These are phyloP conservation scores for Romanogobio albipinnatus DNA, from an alignment of 2,113 vertebrate genomes.

Conservation along the genomic window DNA sequence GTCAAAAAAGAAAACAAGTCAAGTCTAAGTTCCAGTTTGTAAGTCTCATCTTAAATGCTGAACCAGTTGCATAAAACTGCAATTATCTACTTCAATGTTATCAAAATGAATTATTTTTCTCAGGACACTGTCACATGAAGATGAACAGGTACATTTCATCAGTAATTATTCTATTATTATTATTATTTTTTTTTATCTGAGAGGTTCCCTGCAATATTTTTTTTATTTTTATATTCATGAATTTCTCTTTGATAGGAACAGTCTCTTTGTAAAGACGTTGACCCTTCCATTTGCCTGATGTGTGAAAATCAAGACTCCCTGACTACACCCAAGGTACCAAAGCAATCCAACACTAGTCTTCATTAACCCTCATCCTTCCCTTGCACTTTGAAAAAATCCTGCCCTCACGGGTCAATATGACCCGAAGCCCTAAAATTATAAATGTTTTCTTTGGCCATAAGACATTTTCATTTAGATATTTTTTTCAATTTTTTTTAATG, in stretches of 20 bases:
- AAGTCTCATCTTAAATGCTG: constrained; percentile 45
- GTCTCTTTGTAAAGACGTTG: constrained; percentile 57
- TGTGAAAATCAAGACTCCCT: constrained; percentile 79
- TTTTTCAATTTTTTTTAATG: too few species aligned
- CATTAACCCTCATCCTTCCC: not conserved
- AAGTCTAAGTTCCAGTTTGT: constrained; percentile 73
- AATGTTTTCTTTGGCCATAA: too few species aligned
- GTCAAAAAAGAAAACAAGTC: constrained; percentile 74
- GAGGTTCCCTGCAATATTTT: not conserved
- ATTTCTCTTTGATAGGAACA: constrained; percentile 70
- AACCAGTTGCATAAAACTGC: not conserved
- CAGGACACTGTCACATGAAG: constrained; percentile 72
- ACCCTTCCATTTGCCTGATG: constrained; percentile 75
- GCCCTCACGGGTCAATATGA: too few species aligned
- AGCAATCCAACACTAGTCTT: not conserved
- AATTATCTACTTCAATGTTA: not conserved
- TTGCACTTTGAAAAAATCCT: too few species aligned
- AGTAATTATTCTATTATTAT: not conserved
- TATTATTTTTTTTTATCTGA: not conserved
- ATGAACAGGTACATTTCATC: constrained; percentile 67
- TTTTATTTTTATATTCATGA: not conserved
- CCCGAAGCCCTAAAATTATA: too few species aligned
- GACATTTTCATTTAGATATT: too few species aligned
- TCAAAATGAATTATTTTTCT: not conserved
- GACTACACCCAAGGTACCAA: constrained; percentile 78